Evolutionary conservation across 2,113 vertebrate genomes (phyloP), one percentile per base, ranked within the genome.

Genomic region (Crotalus tigris): DNA sequence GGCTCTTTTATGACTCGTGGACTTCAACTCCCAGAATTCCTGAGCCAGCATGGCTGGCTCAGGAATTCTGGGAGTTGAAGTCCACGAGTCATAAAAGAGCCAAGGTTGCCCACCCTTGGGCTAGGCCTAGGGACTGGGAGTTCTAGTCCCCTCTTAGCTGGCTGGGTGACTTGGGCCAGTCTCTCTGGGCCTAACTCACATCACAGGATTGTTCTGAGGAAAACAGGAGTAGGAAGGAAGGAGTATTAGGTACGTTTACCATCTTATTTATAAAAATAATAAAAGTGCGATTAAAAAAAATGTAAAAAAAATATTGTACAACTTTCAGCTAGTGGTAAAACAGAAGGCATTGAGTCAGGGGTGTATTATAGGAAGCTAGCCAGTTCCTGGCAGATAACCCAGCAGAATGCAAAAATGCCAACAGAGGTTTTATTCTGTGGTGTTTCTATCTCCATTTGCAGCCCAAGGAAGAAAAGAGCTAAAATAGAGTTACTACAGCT

Each of bases 381-480:
- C 92, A 94, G 96, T 95, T 51, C 90, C 26, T 92, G 90, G 87
- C 89, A 95, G 90, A 90, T 92, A 91, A 93, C 55, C 58, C 75
- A 87, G 29, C 91, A 55, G 64, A 92, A 90, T 94, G 90, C 44
- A 92, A 75, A 93, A 96, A 69, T 5, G 11, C 59, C 96, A 91
- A 4, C 87, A 64, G 90, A 33, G 91, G 11, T 92, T 61, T 95
- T 49, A 54, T 69, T 85, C 85, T 24, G 61, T 57, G 29, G 3
- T 94, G 91, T 53, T 90, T 39, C 91, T 54, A 4, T 95, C 93
- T 58, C 90, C 54, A 64, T 75, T 55, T 1, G 81, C 92, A 51
- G 59, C 1, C 11, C 87, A 69, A 24, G 17, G 17, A 93, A 94
- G 61, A 9, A 95, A 89, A 89, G 69, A 89, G 86, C 75, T 92